Conservation (phyloP, 2,888 invertebrate species). For the Cataglyphis cursor region DNA sequence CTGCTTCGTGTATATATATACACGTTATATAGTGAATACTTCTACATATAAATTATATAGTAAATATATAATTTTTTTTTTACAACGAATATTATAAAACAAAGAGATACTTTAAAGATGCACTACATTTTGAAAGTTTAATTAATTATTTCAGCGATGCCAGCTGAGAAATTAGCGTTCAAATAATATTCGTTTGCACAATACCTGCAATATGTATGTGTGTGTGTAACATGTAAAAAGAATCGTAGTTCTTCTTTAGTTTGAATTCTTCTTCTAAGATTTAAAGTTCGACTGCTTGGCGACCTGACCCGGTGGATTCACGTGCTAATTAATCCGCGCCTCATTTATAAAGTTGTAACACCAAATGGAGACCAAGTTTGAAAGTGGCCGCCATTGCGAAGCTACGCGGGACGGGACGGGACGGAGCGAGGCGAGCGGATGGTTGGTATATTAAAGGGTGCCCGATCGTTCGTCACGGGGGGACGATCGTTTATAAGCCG, state of each 20-base stretch:
- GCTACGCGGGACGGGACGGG: background rate
- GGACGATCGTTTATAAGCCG: slow-evolving; percentile 68
- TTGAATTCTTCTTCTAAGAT: slow-evolving; percentile 29
- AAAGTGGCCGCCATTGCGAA: slow-evolving; percentile 59
- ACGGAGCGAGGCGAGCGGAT: slow-evolving; percentile 12
- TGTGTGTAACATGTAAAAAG: slow-evolving; percentile 1
- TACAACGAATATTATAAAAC: background rate
- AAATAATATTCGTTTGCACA: background rate
- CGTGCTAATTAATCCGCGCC: slow-evolving; percentile 73
- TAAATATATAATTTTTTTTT: background rate
- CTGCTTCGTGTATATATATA: background rate
- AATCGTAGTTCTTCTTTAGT: slow-evolving; percentile 11
- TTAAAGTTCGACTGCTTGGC: slow-evolving; percentile 39
- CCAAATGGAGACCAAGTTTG: slow-evolving; percentile 67
- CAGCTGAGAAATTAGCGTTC: background rate
- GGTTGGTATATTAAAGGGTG: slow-evolving; percentile 58
- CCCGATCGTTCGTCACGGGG: slow-evolving; percentile 70
- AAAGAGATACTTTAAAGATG: background rate
- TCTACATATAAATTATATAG: background rate
- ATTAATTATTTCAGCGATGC: no score
- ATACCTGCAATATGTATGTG: background rate
- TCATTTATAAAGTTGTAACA: slow-evolving; percentile 74
- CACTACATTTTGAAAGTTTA: background rate
- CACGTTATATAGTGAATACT: background rate
- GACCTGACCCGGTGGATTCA: slow-evolving; percentile 58